Evolutionary conservation across 1,140 invertebrate species (phyloP), one percentile per base, ranked within the genome.

Genomic region (Rhysida immarginata): DNA sequence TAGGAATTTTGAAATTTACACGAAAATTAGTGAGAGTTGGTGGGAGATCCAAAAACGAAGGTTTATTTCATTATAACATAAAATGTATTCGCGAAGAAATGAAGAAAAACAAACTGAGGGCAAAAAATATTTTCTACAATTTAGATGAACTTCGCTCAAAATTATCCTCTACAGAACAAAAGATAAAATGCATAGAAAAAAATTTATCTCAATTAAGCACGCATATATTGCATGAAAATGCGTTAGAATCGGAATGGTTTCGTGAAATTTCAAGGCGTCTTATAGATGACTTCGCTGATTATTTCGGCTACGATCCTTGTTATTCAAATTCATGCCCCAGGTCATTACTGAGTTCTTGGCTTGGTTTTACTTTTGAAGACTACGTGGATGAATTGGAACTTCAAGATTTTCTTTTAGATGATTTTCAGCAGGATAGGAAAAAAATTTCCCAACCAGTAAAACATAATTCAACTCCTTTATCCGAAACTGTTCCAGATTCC

Each of bases 1-100:
- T 74, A 61, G 72, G 69, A 2, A 69, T 72, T 26, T 41, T 41
- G 23, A 43, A 25, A 20, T 57, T 58, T 42, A 41, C 54, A 16
- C 8, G 21, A 23, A 13, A 23, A 14, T 41, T 59, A 11, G 58
- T 59, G 14, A 23, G 58, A 8, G 58, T 59, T 42, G 58, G 58
- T 23, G 56, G 56, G 16, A 1, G 26, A 52, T 53, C 48, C 8
- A 42, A 53, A 16, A 54, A 8, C 13, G 54, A 55, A 27, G 23
- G n/a, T n/a, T n/a, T n/a, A n/a, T n/a, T n/a, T n/a, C n/a, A 41
- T 11, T 41, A 41, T n/a, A 41, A 41, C n/a, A 41, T 41, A 41
- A 41, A n/a, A 41, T 41, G n/a, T 41, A 41, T 41, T 41, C 35
- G 35, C n/a, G 35, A 41, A 11, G 11, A n/a, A 11, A 11, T 41